A percentile compares a stretch with the other conserved stretches of the same genome.
Evolutionary conservation across 2,888 invertebrate species (phyloP).

Genomic region (Alsophila aescularia): DNA sequence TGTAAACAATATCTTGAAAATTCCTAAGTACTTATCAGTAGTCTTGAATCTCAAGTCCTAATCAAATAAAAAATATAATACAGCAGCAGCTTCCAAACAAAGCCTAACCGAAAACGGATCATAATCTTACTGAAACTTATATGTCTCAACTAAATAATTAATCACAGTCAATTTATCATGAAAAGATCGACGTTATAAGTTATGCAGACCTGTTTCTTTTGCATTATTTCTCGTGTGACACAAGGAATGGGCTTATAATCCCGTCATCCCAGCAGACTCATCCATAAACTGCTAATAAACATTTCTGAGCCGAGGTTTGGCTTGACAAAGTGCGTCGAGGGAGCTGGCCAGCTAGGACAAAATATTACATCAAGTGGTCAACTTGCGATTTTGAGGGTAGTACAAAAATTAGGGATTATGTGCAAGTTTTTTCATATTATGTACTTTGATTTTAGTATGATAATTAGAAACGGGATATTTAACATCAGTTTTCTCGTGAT

Average conservation of each 20-base stretch:
- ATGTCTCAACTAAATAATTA: slow-evolving; percentile 7
- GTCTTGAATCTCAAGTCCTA: too few species aligned
- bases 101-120: too few species aligned
- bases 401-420: not conserved
- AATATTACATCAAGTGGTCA: slow-evolving; percentile 21
- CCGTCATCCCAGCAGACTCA: slow-evolving; percentile 31
- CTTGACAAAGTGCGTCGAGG: slow-evolving; percentile 38
- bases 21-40: too few species aligned
- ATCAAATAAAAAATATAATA: too few species aligned
- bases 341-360: slow-evolving; percentile 19
- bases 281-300: slow-evolving; percentile 42
- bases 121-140: too few species aligned
- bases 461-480: too few species aligned
- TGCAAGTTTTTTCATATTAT: not conserved
- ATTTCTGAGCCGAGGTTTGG: slow-evolving; percentile 26
- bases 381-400: slow-evolving; percentile 23
- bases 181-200: slow-evolving; percentile 6
- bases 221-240: slow-evolving; percentile 25
- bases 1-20: too few species aligned
- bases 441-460: too few species aligned
- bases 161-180: slow-evolving; percentile 15
- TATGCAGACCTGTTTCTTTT: slow-evolving; percentile 17
- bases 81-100: too few species aligned
- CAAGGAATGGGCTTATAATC: slow-evolving; percentile 30
- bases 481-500: too few species aligned